phyloP scores from a whole-genome alignment of 1,140 invertebrate species.

The Aplysia californica region DNA sequence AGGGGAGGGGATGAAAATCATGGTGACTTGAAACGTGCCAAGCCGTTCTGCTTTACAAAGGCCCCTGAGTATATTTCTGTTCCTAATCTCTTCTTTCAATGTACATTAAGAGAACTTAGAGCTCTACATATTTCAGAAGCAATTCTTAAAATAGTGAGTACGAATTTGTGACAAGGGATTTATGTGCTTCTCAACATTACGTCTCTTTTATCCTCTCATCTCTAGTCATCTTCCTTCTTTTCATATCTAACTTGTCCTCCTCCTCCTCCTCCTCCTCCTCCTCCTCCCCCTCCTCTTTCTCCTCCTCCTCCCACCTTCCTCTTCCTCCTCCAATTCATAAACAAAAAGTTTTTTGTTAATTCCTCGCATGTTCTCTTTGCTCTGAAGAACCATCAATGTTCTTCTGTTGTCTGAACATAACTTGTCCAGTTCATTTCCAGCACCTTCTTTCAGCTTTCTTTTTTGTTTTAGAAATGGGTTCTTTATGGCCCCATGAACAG shows the following conservation, averaged over 20 bases:
- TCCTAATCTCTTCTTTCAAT: background rate
- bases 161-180: background rate
- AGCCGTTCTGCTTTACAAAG: background rate
- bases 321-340: too few relatives aligned
- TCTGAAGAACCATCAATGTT: background rate
- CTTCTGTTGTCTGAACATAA: background rate
- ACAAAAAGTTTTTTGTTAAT: background rate
- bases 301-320: background rate
- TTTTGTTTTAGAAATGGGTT: background rate
- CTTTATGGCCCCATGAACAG: background rate
- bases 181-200: background rate
- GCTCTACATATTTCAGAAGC: background rate
- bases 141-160: background rate
- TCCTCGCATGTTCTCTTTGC: background rate
- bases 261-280: background rate
- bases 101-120: background rate
- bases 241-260: background rate
- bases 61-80: background rate
- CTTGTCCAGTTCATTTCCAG: background rate
- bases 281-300: background rate
- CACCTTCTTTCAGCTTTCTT: background rate
- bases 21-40: background rate
- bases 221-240: background rate
- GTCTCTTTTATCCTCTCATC: background rate
- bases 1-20: background rate